Evolutionary conservation across 2,888 invertebrate genomes (phyloP), one percentile per base, ranked within the genome.

Genomic region (Eustalomyia histrio): DNA sequence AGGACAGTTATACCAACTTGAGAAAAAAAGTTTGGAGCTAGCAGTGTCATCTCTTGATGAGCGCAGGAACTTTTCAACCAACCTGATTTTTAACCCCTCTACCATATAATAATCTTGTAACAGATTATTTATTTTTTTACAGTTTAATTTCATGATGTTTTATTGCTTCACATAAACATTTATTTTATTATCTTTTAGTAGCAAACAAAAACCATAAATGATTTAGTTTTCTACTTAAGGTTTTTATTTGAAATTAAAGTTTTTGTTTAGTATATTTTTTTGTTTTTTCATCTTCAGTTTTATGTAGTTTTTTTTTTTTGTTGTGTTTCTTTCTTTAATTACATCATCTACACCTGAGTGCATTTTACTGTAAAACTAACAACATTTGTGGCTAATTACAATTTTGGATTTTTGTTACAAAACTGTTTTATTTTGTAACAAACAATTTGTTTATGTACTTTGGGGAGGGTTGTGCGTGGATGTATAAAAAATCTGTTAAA

Each of bases 371-470:
- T 50, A 64, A 18, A 47, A 50, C 35, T 53, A 17, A 73, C 39
- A 65, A 33, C 73, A 73, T 73, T 80, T 80, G 76, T 69, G 80
- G 68, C 73, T 76, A 76, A 76, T 80, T 80, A 64, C 76, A 64
- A 53, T 64, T 73, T 43, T 68, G 29, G 29, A 76, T 80, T 79
- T 47, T 76, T 68, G 24, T 53, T 18, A 35, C 29, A 55, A 47
- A 39, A 53, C 16, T 16, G 18, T 61, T 29, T 16, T 50, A 21
- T 69, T 61, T 55, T 10, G 52, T 10, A 52, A 52, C 52, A 52
- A 52, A 18, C 18, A 10, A 29, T 29, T 52, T 52, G 18, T 18
- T 52, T 5, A 52, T 16, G 18, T 8, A 52, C 39, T 12, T 39
- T 39, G 39, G 4, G 29, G 3, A 12, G 4, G 29, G 3, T 39